Base-by-base conservation (phyloP, 2,113 vertebrate genomes). In the Scortum barcoo region DNA sequence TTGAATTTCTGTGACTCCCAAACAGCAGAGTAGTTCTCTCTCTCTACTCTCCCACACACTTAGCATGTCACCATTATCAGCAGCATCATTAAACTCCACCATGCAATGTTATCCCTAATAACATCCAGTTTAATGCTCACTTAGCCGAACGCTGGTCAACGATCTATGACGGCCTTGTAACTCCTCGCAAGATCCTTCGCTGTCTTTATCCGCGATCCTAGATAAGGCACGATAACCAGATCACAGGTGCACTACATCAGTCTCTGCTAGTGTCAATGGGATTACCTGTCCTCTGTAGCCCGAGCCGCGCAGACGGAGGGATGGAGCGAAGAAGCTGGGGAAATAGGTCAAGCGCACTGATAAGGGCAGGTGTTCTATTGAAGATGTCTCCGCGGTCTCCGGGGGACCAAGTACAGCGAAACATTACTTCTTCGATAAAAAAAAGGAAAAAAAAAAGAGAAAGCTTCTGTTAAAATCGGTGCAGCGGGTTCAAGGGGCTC, bases 311-410 rank as follows among this genome's bases (percentile, higher is more conserved):
- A 71, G 83, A 69, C 78, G 88, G 67, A 89, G 91, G 89, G 76
- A 76, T 76, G 83, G 79, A 80, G 87, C 67, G 89, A 92, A 72
- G 80, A 70, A 88, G 91, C 77, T 90, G 87, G 84, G 93, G 86
- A 93, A 93, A 92, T 90, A 89, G 92, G 92, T 91, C 92, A 95
- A 86, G 86, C 90, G 83, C 91, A 89, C 79, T 85, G 91, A 95
- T 93, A 94, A 93, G 91, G 84, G 88, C 82, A 91, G 87, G 71
- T 93, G 86, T 51, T 74, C 86, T 81, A 89, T 93, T 85, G 81
- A 94, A 95, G 92, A 93, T 93, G 94, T 95, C 83, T 90, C 85
- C 73, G 78, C 77, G 90, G 67, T 90, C 80, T 91, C 84, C 2
- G n/a, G 79, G 80, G 86, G 51, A 77, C 44, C 67, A 19, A 79